Conservation (phyloP, 2,113 vertebrate species). For the Burhinus oedicnemus region DNA sequence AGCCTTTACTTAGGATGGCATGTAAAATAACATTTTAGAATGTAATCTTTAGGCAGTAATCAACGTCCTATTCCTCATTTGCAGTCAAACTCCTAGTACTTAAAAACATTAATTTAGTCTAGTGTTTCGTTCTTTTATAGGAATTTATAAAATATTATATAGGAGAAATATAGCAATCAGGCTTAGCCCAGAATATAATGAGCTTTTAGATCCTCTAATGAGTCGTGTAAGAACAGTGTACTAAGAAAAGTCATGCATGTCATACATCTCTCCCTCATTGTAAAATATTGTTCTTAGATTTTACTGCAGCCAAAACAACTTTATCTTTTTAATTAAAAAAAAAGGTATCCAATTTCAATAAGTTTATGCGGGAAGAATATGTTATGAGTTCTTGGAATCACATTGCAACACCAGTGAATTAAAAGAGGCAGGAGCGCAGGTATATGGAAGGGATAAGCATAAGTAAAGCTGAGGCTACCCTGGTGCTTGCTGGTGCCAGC, state of each 20-base stretch:
- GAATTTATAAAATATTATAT: conserved; percentile 57
- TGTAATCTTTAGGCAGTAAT: not conserved
- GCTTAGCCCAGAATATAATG: conserved; percentile 7
- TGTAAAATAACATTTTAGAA: conserved; percentile 28
- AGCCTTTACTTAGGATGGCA: not conserved
- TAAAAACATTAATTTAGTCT: conserved; percentile 24
- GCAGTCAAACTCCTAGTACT: not conserved
- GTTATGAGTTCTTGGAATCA: not conserved
- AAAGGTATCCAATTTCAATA: conserved; percentile 9
- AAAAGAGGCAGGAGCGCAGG: not conserved
- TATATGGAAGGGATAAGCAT: not conserved
- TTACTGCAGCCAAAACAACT: conserved; percentile 46
- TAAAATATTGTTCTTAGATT: conserved; percentile 47
- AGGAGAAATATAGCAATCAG: not conserved
- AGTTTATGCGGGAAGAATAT: not conserved
- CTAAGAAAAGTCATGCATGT: conserved; percentile 40
- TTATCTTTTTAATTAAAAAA: conserved; percentile 46
- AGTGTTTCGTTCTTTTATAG: conserved; percentile 42
- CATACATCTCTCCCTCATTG: conserved; percentile 58
- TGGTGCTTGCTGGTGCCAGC: not conserved
- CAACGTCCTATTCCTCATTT: not conserved
- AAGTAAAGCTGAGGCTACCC: not conserved
- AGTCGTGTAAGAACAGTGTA: not conserved
- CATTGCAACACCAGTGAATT: not conserved
- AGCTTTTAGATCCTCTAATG: conserved; percentile 33